Percentiles rank a stretch among this genome's conserved stretches.
Conservation (phyloP, 2,888 invertebrate genomes). For the Torymus texanus region DNA sequence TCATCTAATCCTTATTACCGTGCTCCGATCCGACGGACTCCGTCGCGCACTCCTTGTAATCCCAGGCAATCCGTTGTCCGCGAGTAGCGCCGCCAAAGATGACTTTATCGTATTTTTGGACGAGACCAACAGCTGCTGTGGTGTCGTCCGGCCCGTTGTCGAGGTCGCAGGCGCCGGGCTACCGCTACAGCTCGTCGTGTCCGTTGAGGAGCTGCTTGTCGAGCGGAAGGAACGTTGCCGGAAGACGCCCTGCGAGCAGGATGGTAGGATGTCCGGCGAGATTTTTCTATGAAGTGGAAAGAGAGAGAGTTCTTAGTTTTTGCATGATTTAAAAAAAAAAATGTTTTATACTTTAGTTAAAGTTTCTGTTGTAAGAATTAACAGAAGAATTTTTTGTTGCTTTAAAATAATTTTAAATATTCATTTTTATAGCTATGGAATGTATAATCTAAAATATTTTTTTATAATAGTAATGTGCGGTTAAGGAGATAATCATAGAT, state of each 20-base stretch:
- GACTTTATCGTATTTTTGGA: slow-evolving; percentile 45
- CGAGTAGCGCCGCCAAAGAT: slow-evolving; percentile 46
- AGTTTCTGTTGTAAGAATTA: too few species aligned
- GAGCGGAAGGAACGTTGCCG: slow-evolving; percentile 74
- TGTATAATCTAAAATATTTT: too few species aligned
- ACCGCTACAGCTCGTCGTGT: slow-evolving; percentile 62
- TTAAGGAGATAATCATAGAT: too few species aligned
- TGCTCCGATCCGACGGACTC: slow-evolving; percentile 19
- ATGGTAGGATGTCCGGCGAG: slow-evolving; percentile 79
- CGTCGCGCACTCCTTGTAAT: slow-evolving; percentile 14
- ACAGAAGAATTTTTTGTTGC: too few species aligned
- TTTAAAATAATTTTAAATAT: too few species aligned
- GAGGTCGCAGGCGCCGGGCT: not conserved
- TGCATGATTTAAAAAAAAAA: too few species aligned
- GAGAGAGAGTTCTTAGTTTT: not conserved
- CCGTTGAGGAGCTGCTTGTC: slow-evolving; percentile 68
- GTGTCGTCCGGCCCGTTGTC: slow-evolving; percentile 46
- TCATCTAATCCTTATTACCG: slow-evolving; percentile 38
- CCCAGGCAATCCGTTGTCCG: slow-evolving; percentile 35
- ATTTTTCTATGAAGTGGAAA: slow-evolving; percentile 76
- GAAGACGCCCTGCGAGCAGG: slow-evolving; percentile 80
- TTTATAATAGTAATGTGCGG: too few species aligned
- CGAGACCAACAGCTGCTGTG: slow-evolving; percentile 32
- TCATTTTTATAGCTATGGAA: too few species aligned
- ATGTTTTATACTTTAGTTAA: too few species aligned